Evolutionary conservation across 2,888 invertebrate species (phyloP).

Genomic region (Hemaris fuciformis): DNA sequence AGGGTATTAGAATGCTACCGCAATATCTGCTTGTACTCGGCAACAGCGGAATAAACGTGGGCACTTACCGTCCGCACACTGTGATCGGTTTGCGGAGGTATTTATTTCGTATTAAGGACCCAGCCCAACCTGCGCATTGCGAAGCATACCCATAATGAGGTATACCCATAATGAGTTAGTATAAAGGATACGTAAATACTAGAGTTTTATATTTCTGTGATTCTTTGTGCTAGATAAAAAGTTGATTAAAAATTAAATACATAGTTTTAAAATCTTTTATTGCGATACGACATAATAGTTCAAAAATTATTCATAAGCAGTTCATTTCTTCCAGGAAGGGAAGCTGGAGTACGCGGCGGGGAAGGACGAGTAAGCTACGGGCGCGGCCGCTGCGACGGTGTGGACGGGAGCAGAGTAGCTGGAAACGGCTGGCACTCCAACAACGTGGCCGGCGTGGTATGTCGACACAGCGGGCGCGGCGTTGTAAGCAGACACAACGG

Average conservation of each 20-base stretch:
- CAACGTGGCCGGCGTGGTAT: neutral
- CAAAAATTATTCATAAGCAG: neutral
- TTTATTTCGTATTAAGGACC: no score
- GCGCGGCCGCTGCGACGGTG: neutral
- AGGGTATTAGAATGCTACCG: no score
- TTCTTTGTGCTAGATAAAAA: no score
- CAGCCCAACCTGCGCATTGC: no score
- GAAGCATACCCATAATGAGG: no score
- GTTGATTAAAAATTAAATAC: neutral
- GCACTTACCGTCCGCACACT: no score
- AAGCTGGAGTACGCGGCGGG: neutral
- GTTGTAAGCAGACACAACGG: neutral
- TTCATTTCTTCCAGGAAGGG: constrained; percentile 1
- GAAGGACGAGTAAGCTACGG: neutral
- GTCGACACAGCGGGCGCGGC: neutral
- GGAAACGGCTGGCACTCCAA: neutral
- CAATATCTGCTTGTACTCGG: no score
- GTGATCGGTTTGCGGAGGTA: no score
- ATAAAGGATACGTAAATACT: no score
- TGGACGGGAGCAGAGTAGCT: neutral
- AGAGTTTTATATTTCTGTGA: no score
- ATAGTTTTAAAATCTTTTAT: neutral
- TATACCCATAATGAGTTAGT: no score
- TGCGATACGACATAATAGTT: neutral
- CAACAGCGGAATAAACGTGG: no score